phyloP scores from a whole-genome alignment of 2,888 invertebrate genomes.

The Drosophila leonis region DNA sequence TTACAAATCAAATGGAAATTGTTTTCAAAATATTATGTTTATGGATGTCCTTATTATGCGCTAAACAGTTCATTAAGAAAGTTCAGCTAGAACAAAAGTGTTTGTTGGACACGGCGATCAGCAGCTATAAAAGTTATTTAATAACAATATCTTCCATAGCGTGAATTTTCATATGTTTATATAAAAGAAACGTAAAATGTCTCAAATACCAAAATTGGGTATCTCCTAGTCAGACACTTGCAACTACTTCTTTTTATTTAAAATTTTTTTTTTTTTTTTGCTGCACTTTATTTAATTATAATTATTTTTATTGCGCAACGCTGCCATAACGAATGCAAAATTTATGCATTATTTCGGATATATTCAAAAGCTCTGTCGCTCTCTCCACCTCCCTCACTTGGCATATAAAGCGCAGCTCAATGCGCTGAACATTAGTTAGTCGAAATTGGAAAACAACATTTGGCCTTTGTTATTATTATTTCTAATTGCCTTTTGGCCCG shows the following conservation, averaged over 20 bases:
- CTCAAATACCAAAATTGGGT: neutral
- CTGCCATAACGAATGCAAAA: conserved; percentile 9
- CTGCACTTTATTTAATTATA: conserved; percentile 69
- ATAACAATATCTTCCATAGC: no score
- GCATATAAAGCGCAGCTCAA: conserved; percentile 34
- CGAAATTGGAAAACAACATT: conserved; percentile 53
- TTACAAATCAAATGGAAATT: no score
- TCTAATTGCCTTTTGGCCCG: conserved; percentile 61
- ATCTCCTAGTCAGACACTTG: neutral
- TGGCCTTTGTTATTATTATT: conserved; percentile 67
- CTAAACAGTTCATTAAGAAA: no score
- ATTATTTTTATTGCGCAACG: conserved; percentile 29
- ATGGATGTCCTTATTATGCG: no score
- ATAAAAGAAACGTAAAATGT: no score
- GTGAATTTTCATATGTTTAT: no score
- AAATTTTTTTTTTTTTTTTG: conserved; percentile 40
- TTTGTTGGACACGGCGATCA: no score
- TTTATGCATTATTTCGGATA: conserved; percentile 31
- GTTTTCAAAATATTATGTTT: no score
- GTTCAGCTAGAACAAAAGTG: no score
- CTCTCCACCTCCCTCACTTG: neutral
- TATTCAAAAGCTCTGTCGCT: conserved; percentile 3
- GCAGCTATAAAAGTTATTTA: no score
- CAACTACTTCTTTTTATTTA: neutral
- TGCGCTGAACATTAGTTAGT: conserved; percentile 49